A percentile compares a stretch with the other conserved stretches of the same genome.
Conservation (phyloP, 2,888 invertebrate species). For the Volucella zonaria region DNA sequence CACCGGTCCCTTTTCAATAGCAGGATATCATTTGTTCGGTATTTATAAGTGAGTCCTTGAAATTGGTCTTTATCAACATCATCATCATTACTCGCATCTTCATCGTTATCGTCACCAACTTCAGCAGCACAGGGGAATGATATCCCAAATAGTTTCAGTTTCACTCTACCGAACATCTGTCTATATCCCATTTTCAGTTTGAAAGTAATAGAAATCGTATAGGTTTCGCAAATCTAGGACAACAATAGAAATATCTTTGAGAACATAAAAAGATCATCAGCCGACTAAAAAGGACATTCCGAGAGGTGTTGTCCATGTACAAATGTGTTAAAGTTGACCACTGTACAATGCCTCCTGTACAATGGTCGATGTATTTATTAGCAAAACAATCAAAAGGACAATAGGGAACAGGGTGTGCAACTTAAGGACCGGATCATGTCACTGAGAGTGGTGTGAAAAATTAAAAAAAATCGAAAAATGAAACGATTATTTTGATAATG, state of each 20-base stretch:
- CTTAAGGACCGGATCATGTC: slow-evolving; percentile 71
- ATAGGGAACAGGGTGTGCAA: slow-evolving; percentile 31
- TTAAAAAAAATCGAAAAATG: slow-evolving; percentile 42
- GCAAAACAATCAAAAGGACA: slow-evolving; percentile 65
- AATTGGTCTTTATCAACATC: slow-evolving; percentile 33
- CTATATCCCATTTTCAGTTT: slow-evolving; percentile 39
- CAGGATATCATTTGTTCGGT: slow-evolving; percentile 61
- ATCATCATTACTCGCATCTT: slow-evolving; percentile 15
- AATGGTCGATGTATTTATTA: slow-evolving; percentile 68
- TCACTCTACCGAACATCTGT: slow-evolving; percentile 23
- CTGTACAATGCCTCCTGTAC: slow-evolving; percentile 57
- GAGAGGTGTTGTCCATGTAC: slow-evolving; percentile 51
- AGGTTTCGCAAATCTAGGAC: slow-evolving; percentile 69
- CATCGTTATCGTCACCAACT: no score
- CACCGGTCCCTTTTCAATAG: slow-evolving; percentile 45
- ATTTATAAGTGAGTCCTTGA: slow-evolving; percentile 57
- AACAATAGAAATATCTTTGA: slow-evolving; percentile 50
- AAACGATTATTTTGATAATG: slow-evolving; percentile 63
- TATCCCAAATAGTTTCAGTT: no score
- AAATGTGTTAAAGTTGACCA: slow-evolving; percentile 70
- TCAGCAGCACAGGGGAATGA: no score
- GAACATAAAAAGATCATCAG: slow-evolving; percentile 69
- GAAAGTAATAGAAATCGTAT: slow-evolving; percentile 34
- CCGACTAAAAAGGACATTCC: slow-evolving; percentile 40
- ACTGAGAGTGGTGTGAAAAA: slow-evolving; percentile 64